These are phyloP conservation scores for Microtus oregoni DNA, from an alignment of 2,113 vertebrate species.

Conservation along the genomic window DNA sequence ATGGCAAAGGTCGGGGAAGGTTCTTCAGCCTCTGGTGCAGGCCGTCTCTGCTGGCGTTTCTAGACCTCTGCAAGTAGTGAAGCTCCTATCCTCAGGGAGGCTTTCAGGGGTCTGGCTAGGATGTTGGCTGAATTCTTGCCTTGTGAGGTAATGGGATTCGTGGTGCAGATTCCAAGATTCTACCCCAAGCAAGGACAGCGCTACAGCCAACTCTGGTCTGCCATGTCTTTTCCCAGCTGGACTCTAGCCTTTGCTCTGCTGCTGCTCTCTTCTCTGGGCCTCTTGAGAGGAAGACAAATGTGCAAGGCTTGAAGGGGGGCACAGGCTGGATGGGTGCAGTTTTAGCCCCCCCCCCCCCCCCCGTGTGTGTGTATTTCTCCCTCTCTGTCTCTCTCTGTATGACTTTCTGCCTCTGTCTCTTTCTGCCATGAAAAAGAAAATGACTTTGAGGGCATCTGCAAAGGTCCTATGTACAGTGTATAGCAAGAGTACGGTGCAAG, in stretches of 20 bases:
- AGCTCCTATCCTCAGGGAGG: conserved; percentile 71
- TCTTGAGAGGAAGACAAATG: background rate
- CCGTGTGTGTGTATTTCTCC: no score
- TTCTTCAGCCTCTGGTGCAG: conserved; percentile 65
- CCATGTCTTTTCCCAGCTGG: background rate
- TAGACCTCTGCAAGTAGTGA: conserved; percentile 76
- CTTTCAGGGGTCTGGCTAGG: conserved; percentile 66
- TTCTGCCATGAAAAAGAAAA: background rate
- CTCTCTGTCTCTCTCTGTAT: background rate
- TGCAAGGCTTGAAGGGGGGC: background rate
- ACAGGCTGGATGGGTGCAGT: background rate
- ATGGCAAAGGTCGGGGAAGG: background rate
- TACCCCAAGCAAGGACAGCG: background rate
- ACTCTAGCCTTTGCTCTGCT: background rate
- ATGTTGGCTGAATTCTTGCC: conserved; percentile 72
- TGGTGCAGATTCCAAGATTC: conserved; percentile 62
- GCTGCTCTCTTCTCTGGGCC: background rate
- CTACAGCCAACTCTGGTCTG: background rate
- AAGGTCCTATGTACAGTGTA: background rate
- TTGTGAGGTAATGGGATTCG: conserved; percentile 70
- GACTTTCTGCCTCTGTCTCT: background rate
- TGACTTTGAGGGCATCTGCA: background rate
- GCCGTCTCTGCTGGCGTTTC: conserved; percentile 63
- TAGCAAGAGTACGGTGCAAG: background rate
- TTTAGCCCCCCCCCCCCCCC: background rate